Evolutionary conservation across 2,113 vertebrate genomes (phyloP).

Genomic region (Pedetes capensis): DNA sequence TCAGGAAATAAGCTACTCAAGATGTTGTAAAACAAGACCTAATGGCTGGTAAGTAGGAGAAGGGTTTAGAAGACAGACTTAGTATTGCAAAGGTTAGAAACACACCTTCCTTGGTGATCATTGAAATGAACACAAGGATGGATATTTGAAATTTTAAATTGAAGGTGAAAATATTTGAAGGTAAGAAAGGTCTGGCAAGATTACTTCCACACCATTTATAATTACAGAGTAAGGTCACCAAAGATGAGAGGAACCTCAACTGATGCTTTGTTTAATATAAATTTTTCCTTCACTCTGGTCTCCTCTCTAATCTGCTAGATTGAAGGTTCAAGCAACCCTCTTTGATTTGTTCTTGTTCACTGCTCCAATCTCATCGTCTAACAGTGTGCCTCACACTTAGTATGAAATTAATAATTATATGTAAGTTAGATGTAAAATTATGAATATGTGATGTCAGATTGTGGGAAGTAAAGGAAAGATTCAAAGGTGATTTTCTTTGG

Average conservation of each 20-base stretch:
- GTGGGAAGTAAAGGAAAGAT: background rate
- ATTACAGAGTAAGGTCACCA: background rate
- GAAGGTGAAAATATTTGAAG: background rate
- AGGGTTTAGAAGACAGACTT: background rate
- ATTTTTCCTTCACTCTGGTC: background rate
- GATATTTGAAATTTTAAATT: background rate
- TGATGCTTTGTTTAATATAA: background rate
- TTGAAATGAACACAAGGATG: background rate
- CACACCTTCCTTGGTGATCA: background rate
- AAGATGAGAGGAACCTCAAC: background rate
- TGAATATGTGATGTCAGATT: background rate
- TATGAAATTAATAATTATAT: background rate
- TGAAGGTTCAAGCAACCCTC: background rate
- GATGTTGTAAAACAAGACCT: background rate
- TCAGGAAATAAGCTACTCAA: background rate
- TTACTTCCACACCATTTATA: background rate
- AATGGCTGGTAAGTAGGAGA: background rate
- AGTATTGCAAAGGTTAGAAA: background rate
- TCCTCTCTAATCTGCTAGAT: background rate
- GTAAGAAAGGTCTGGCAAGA: background rate
- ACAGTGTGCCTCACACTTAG: background rate
- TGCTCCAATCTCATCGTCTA: background rate
- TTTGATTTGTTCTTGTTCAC: background rate
- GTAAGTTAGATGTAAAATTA: background rate
- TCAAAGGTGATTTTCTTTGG: background rate